Evolutionary conservation across 2,888 invertebrate species (phyloP), one percentile per base, ranked within the genome.

Genomic region (Spatulosminthurus flaviceps): DNA sequence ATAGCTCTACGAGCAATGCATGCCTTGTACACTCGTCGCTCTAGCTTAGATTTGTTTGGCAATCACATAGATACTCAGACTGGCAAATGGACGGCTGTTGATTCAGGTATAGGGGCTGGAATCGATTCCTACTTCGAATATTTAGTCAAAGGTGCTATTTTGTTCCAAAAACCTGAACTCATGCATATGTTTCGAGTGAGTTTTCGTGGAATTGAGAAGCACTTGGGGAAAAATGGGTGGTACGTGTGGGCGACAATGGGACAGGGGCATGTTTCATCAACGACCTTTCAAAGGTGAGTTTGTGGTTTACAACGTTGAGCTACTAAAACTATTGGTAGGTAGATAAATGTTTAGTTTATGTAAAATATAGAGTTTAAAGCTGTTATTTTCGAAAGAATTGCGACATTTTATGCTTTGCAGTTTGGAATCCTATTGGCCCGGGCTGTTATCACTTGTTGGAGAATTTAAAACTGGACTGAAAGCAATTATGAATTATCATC

Each of bases 211-310:
- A 94, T 95, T 64, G 95, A 95, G 86, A 93, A 93, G 86, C 93
- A 95, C 86, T 89, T 98, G 86, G 93, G 95, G 86, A 93, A 94
- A 86, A 97, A 97, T 85, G 98, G 99, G 88, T 99, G 99, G 98
- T 97, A 97, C 87, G 92, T 98, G 86, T 99, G 98, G 98, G 98
- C 96, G 0, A 95, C 96, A n/a, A 99, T 99, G 98, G 91, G 93
- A 69, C 95, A 96, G 86, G 98, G 96, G 0, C 94, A 95, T 87
- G 94, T 98, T 7, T 97, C 98, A 0, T 81, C 84, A 0, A 82
- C 85, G 4, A 82, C 85, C 19, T 85, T 85, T 75, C 84, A 84
- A 67, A 83, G 83, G 82, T 83, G 70, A 28, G n/a, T n/a, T n/a
- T n/a, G n/a, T n/a, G n/a, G n/a, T n/a, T n/a, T n/a, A n/a, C n/a